These are phyloP conservation scores for Garrulus glandarius DNA, from an alignment of 2,797 vertebrate genomes.

Conservation along the genomic window DNA sequence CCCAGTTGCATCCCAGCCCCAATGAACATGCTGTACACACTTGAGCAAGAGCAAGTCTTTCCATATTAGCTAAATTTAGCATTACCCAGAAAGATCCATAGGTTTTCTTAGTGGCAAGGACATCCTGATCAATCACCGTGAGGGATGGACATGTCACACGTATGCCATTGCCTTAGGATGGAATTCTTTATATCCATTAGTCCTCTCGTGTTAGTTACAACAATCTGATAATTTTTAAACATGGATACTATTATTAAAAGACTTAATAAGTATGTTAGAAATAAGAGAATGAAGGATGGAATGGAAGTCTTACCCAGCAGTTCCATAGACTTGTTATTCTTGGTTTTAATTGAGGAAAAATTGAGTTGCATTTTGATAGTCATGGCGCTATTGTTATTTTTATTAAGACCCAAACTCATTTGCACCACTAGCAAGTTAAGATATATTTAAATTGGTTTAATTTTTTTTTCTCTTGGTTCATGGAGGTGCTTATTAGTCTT, in stretches of 20 bases:
- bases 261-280: not conserved
- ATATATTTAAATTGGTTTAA: not conserved
- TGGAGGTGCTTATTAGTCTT: not conserved
- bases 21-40: not conserved
- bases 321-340: rapidly evolving
- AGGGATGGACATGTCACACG: not conserved
- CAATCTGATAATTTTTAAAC: not conserved
- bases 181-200: not conserved
- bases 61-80: not conserved
- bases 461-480: not conserved
- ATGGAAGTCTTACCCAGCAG: not conserved
- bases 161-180: not conserved
- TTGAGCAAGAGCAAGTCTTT: not conserved
- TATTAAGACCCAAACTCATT: not conserved
- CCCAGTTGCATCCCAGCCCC: not conserved
- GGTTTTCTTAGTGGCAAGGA: not conserved
- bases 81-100: not conserved
- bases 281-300: not conserved
- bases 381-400: not conserved
- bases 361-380: not conserved
- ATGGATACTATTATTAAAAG: not conserved
- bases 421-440: not conserved
- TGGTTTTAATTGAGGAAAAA: not conserved
- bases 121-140: not conserved
- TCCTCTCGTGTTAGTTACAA: not conserved